phyloP scores from a whole-genome alignment of 2,888 invertebrate species.

The Trichogramma dendrolimi region DNA sequence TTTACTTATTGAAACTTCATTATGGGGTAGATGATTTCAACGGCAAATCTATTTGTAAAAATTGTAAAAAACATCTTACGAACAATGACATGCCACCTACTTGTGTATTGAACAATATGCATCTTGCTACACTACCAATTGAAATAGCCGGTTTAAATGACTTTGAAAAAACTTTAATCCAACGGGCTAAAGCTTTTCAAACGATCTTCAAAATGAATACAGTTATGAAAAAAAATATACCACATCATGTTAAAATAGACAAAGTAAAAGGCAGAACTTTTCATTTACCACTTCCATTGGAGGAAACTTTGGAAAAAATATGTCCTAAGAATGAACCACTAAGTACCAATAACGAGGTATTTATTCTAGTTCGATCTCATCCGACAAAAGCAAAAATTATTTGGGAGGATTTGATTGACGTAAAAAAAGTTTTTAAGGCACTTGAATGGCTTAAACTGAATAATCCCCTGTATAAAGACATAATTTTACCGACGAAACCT shows the following conservation, averaged over 20 bases:
- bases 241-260: conserved; percentile 29
- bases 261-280: conserved; percentile 38
- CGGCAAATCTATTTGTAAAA: conserved; percentile 21
- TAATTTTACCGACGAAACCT: conserved; percentile 32
- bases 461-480: conserved; percentile 36
- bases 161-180: conserved; percentile 37
- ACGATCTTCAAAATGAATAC: conserved; percentile 38
- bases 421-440: conserved; percentile 37
- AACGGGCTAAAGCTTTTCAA: conserved; percentile 44
- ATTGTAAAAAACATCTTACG: conserved; percentile 28
- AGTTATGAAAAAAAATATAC: conserved; percentile 39
- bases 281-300: conserved; percentile 41
- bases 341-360: conserved; percentile 38
- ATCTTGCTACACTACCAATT: conserved; percentile 21
- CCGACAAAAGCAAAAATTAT: conserved; percentile 37
- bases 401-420: conserved; percentile 39
- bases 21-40: neutral
- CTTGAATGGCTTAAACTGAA: conserved; percentile 38
- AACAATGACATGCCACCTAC: conserved; percentile 32
- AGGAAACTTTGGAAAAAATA: conserved; percentile 42
- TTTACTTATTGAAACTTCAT: conserved; percentile 14
- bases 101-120: conserved; percentile 36
- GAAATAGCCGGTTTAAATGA: conserved; percentile 30
- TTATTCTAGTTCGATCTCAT: conserved; percentile 38
- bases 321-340: conserved; percentile 36